These are phyloP conservation scores for Centropus bengalensis DNA, from an alignment of 2,113 vertebrate genomes.

Conservation along the genomic window DNA sequence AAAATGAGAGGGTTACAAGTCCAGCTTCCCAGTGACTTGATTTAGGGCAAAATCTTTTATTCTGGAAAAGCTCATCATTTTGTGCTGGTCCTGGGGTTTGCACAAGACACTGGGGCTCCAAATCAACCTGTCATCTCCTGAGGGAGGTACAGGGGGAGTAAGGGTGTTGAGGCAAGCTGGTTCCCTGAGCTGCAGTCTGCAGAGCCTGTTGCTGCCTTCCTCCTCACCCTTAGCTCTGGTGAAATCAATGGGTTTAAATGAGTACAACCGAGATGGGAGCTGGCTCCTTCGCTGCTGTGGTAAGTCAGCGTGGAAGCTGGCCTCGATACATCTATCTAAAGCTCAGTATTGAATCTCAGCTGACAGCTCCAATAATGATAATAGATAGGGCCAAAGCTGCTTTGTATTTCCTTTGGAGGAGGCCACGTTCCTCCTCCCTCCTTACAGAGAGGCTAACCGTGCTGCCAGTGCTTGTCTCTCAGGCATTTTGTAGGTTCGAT, in stretches of 20 bases:
- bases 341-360: constrained; percentile 30
- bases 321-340: constrained; percentile 23
- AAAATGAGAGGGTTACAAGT: neutral
- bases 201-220: neutral
- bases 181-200: neutral
- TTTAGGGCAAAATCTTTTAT: neutral
- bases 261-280: constrained; percentile 42
- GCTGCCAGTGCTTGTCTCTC: neutral
- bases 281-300: constrained; percentile 13
- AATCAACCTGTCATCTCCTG: neutral
- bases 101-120: neutral
- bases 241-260: constrained; percentile 55
- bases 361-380: constrained; percentile 64
- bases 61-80: neutral
- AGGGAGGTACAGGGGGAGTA: neutral
- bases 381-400: constrained; percentile 26
- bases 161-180: neutral
- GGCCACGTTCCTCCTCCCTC: neutral
- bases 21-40: neutral
- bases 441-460: neutral
- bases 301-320: constrained; percentile 26
- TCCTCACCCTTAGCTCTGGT: neutral
- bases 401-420: neutral
- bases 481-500: neutral
- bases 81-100: neutral